These are phyloP conservation scores for Tanypteryx hageni DNA, from an alignment of 2,888 invertebrate species.

Conservation along the genomic window DNA sequence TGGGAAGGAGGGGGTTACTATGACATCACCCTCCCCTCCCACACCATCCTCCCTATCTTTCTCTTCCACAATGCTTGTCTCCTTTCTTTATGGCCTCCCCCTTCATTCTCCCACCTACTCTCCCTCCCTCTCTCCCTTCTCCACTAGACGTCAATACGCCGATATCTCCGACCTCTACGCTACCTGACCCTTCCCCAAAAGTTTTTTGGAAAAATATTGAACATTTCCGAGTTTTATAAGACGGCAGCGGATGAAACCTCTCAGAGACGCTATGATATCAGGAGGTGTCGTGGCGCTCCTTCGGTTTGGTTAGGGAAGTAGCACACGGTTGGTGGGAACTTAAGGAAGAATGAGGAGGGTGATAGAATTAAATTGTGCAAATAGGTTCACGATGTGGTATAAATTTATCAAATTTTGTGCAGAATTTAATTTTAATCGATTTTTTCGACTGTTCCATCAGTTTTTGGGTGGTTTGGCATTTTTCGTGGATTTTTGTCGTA, in stretches of 20 bases:
- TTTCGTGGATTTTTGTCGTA: too few species aligned
- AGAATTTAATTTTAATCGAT: too few species aligned
- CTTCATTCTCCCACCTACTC: background rate
- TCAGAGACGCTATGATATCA: background rate
- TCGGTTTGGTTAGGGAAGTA: background rate
- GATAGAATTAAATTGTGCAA: too few species aligned
- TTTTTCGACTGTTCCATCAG: too few species aligned
- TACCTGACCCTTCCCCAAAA: background rate
- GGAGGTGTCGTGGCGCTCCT: background rate
- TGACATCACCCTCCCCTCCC: constrained; percentile 14
- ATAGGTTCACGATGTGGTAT: too few species aligned
- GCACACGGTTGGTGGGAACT: background rate
- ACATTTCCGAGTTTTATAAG: background rate
- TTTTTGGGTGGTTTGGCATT: too few species aligned
- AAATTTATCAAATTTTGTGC: too few species aligned
- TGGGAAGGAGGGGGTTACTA: background rate
- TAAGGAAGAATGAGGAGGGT: background rate
- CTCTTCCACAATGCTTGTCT: background rate
- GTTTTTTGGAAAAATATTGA: background rate
- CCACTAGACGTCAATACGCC: background rate
- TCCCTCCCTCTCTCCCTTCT: background rate
- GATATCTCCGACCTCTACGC: background rate
- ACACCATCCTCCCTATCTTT: background rate
- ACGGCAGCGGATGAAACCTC: background rate
- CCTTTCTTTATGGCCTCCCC: background rate